Evolutionary conservation across 1,140 invertebrate genomes (phyloP), one percentile per base, ranked within the genome.

Genomic region (Saxidomus purpurata): DNA sequence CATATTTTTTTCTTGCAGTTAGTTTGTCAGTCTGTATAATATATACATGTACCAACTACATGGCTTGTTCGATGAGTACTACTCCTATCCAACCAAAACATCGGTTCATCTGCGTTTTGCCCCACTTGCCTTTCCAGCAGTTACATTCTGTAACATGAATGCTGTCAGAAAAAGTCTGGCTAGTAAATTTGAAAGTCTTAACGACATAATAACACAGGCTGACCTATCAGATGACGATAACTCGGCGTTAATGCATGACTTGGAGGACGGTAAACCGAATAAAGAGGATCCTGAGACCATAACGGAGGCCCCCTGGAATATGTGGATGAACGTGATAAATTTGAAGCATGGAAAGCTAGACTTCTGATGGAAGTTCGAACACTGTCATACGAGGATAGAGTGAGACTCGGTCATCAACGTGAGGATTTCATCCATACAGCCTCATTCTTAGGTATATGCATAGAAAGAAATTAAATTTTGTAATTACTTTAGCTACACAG

Each of bases 321-420:
- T n/a, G n/a, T n/a, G n/a, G n/a, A n/a, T n/a, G n/a, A n/a, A n/a
- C 9, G 67, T 4, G 67, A 71, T n/a, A 40, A 11, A 15, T 71
- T 9, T 71, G 17, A 71, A 15, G 67, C 67, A 71, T 71, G 67
- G 67, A 71, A 71, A 28, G 17, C 11, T 40, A 34, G 67, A 71
- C 17, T 71, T 36, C 67, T 71, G 9, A 36, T n/a, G 15, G 31
- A 71, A 28, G 15, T 31, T 28, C 25, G 67, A 71, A 71, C 25
- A 8, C 31, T 71, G 25, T 71, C 67, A 34, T 13, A 9, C 13
- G 67, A 9, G n/a, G n/a, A 71, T 17, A 34, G 28, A 71, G 25
- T n/a, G 15, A 13, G 1, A 8, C 13, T 43, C 15, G 71, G 71
- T 25, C 71, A 76, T 40, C 38, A 76, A 22, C 8, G 3, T 22